These are phyloP conservation scores for Pseudorhombus dupliciocellatus DNA, from an alignment of 2,113 vertebrate species.

Conservation along the genomic window DNA sequence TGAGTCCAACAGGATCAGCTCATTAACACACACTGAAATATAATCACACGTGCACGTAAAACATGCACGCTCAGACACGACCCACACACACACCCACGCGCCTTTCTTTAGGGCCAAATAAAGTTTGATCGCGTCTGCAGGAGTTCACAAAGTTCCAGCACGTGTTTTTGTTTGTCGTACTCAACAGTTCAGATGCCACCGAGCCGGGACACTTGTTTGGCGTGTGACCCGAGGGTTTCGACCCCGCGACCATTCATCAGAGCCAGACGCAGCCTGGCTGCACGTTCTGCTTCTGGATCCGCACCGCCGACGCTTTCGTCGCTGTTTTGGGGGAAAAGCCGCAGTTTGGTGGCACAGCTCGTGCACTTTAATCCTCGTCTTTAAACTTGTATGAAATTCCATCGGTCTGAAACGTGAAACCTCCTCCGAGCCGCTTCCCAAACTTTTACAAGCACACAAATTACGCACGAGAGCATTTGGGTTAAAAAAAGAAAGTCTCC, in stretches of 20 bases:
- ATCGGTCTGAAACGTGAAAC: slow-evolving; percentile 63
- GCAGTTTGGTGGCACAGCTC: no score
- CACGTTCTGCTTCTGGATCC: neutral
- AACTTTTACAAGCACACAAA: slow-evolving; percentile 59
- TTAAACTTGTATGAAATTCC: slow-evolving; percentile 27
- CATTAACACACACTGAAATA: slow-evolving; percentile 73
- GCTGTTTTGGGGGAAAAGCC: no score
- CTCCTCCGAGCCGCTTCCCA: slow-evolving; percentile 16
- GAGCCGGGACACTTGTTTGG: neutral
- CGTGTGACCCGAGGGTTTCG: no score
- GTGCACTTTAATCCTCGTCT: neutral
- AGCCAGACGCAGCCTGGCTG: neutral
- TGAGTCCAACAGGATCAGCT: slow-evolving; percentile 41
- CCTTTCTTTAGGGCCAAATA: neutral
- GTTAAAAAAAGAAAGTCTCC: no score
- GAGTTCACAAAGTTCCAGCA: neutral
- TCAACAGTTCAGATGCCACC: neutral
- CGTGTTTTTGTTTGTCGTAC: neutral
- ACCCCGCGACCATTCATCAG: neutral
- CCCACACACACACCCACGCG: neutral
- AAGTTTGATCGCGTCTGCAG: neutral
- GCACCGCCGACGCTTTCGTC: neutral
- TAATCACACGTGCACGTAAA: slow-evolving; percentile 68
- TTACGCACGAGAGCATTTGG: slow-evolving; percentile 20
- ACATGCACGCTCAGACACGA: neutral